phyloP scores from a whole-genome alignment of 2,888 invertebrate species.

The Acleris sparsana region DNA sequence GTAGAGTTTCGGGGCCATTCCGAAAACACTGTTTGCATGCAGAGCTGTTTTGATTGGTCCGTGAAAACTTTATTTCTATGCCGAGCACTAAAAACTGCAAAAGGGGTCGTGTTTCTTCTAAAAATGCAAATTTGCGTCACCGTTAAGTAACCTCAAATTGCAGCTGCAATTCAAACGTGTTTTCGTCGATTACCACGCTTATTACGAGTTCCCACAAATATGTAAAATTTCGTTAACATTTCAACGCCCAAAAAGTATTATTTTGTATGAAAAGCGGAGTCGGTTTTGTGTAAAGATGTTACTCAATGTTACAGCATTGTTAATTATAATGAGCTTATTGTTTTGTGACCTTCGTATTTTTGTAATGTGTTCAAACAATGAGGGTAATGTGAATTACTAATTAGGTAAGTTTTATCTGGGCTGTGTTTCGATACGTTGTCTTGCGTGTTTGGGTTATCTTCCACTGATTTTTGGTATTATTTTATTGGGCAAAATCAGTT shows the following conservation, averaged over 20 bases:
- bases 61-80: no score
- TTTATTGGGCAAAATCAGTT: no score
- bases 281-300: constrained; percentile 4
- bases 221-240: constrained; percentile 10
- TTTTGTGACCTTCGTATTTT: constrained; percentile 25
- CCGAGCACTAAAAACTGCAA: no score
- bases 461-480: no score
- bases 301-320: constrained; percentile 21
- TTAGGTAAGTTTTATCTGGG: constrained; percentile 4
- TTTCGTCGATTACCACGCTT: constrained; percentile 2
- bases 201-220: constrained; percentile 26
- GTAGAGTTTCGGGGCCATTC: no score
- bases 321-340: constrained; percentile 25
- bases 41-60: no score
- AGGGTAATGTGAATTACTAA: constrained; percentile 10
- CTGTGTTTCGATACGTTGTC: constrained; percentile 2
- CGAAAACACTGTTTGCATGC: no score
- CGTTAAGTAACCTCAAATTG: not conserved
- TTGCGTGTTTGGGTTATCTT: not conserved
- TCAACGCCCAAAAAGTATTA: no score
- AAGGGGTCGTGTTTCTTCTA: no score
- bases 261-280: no score
- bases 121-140: not conserved
- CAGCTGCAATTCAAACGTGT: not conserved
- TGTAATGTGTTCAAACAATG: constrained; percentile 22